Percentiles rank a stretch among this genome's conserved stretches.
phyloP scores from a whole-genome alignment of 2,888 invertebrate genomes.

The Thecophora atra region DNA sequence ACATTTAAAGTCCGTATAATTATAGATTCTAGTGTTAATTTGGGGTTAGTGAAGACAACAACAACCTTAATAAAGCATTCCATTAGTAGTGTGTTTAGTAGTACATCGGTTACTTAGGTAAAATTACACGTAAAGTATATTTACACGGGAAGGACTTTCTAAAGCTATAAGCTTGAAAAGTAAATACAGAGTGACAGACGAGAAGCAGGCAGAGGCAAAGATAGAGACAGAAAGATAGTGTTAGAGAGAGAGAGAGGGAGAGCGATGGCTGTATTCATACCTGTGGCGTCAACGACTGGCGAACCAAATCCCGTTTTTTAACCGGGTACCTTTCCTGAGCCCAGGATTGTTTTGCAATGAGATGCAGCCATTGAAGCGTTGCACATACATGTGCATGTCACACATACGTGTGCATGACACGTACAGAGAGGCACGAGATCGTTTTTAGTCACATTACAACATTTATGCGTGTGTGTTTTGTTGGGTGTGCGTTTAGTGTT shows the following conservation, averaged over 20 bases:
- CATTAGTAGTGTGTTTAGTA: slow-evolving; percentile 3
- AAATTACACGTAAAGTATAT: not conserved
- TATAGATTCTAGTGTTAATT: not conserved
- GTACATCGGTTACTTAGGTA: not conserved
- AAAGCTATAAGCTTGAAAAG: not conserved
- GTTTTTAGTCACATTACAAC: slow-evolving; percentile 35
- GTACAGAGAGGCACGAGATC: not conserved
- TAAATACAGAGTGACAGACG: not conserved
- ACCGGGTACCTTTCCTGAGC: slow-evolving; percentile 79
- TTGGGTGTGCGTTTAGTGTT: not conserved
- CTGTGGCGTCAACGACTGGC: slow-evolving; percentile 68
- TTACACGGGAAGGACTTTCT: not conserved
- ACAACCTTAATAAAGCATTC: not conserved
- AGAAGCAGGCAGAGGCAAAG: not conserved
- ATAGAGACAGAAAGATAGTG: slow-evolving; percentile 3
- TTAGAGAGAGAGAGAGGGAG: slow-evolving; percentile 20
- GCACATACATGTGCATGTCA: slow-evolving; percentile 21
- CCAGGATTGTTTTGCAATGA: slow-evolving; percentile 32
- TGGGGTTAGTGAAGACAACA: slow-evolving; percentile 9
- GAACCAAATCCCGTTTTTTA: slow-evolving; percentile 83
- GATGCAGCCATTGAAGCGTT: slow-evolving; percentile 13
- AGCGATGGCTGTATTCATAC: slow-evolving; percentile 49
- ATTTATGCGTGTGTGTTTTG: slow-evolving; percentile 35
- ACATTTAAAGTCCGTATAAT: not conserved
- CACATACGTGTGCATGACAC: slow-evolving; percentile 1